These are phyloP conservation scores for Nomada ferruginata DNA, from an alignment of 2,888 invertebrate species.

Conservation along the genomic window DNA sequence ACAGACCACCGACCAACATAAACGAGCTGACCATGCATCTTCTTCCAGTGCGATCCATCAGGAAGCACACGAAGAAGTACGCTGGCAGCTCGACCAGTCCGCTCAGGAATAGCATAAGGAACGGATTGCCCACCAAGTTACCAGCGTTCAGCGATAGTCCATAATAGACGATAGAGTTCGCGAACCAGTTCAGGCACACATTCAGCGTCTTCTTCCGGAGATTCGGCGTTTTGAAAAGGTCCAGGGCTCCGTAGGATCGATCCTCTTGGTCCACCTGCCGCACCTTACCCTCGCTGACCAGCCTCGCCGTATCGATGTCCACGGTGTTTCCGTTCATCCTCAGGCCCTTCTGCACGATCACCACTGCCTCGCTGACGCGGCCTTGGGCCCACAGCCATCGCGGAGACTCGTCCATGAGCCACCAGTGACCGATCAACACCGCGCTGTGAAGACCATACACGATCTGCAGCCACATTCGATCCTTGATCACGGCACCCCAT, in stretches of 20 bases:
- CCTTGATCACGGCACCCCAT: slow-evolving; percentile 92
- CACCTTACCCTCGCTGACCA: slow-evolving; percentile 87
- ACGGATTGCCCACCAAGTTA: slow-evolving; percentile 93
- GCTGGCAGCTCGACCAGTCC: slow-evolving; percentile 93
- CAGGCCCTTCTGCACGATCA: slow-evolving; percentile 91
- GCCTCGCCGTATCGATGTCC: slow-evolving; percentile 86
- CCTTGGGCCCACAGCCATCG: slow-evolving; percentile 95
- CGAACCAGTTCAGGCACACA: slow-evolving; percentile 94
- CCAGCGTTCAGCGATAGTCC: slow-evolving; percentile 93
- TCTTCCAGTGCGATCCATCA: slow-evolving; percentile 91
- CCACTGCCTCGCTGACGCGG: slow-evolving; percentile 89
- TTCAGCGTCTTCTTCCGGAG: slow-evolving; percentile 92
- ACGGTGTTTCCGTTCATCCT: slow-evolving; percentile 89
- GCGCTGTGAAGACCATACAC: slow-evolving; percentile 91
- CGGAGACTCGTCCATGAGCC: slow-evolving; percentile 95
- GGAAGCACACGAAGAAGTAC: slow-evolving; percentile 89
- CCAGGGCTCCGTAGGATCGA: slow-evolving; percentile 87
- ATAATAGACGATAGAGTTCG: slow-evolving; percentile 94
- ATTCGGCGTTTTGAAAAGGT: slow-evolving; percentile 93
- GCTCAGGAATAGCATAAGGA: slow-evolving; percentile 90
- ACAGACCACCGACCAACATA: slow-evolving; percentile 92
- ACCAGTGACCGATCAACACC: slow-evolving; percentile 91
- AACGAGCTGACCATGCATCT: slow-evolving; percentile 90
- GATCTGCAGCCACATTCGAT: slow-evolving; percentile 89
- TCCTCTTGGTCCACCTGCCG: slow-evolving; percentile 80